These are phyloP conservation scores for Megathymus violae DNA, from an alignment of 1,140 invertebrate genomes.

Conservation along the genomic window DNA sequence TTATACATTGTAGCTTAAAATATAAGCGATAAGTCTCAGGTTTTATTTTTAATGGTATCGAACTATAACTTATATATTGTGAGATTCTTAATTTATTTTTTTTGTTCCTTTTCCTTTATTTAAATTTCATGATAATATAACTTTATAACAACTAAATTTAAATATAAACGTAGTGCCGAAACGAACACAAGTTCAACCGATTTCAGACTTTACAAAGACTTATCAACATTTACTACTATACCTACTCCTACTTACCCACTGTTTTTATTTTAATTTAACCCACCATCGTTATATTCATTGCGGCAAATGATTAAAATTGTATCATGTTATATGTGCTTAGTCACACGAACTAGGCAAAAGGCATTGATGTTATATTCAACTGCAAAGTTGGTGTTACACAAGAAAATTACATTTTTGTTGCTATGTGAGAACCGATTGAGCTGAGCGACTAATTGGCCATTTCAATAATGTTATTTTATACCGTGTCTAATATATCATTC, in stretches of 20 bases:
- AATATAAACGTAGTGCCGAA: no score
- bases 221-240: conserved; percentile 34
- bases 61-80: no score
- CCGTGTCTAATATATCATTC: no score
- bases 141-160: no score
- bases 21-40: no score
- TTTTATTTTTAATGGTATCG: no score
- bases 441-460: conserved; percentile 31
- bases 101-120: no score
- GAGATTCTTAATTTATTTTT: no score
- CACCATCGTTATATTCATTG: conserved; percentile 23
- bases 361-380: conserved; percentile 35
- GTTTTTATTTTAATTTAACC: conserved; percentile 37
- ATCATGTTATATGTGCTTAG: conserved; percentile 44
- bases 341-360: conserved; percentile 41
- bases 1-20: no score
- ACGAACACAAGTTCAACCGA: no score
- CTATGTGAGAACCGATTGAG: conserved; percentile 50
- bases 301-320: conserved; percentile 23
- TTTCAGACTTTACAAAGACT: conserved; percentile 21
- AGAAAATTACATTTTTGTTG: conserved; percentile 51
- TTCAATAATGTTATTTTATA: no score
- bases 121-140: no score
- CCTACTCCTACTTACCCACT: conserved; percentile 40
- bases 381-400: conserved; percentile 43